Percentiles rank a stretch among this genome's conserved stretches.
These are phyloP conservation scores for Zoanthus sociatus DNA, from an alignment of 92 coral and sea anemone species.

Conservation along the genomic window DNA sequence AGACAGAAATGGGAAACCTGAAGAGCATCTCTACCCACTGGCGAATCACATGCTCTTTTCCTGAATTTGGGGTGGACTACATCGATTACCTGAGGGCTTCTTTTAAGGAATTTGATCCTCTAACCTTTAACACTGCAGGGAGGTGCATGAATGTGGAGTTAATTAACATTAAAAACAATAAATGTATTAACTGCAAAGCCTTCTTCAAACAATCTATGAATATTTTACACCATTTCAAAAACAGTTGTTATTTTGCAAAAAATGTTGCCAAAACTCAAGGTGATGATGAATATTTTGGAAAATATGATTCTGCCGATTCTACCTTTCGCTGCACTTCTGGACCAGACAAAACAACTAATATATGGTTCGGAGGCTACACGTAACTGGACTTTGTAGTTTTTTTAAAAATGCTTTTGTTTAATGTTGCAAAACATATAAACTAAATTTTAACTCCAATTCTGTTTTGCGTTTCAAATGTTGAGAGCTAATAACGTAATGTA, in stretches of 20 bases:
- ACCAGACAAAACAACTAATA: constrained; percentile 32
- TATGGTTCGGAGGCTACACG: constrained; percentile 41
- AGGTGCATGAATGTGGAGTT: neutral
- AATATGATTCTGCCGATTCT: neutral
- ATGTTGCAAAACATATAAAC: too few species aligned
- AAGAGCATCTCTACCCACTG: constrained; percentile 36
- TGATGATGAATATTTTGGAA: constrained; percentile 17
- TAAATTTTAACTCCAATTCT: too few species aligned
- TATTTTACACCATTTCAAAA: neutral
- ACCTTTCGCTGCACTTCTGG: constrained; percentile 31
- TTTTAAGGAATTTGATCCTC: constrained; percentile 5
- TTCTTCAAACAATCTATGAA: neutral
- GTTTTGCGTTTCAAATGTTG: too few species aligned
- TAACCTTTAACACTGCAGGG: neutral
- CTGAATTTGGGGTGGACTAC: constrained; percentile 21
- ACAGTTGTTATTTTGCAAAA: neutral
- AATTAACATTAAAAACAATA: neutral
- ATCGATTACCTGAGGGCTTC: constrained; percentile 21
- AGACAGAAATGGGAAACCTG: constrained; percentile 6
- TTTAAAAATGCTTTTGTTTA: too few species aligned
- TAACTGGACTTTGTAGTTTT: neutral
- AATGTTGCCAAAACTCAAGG: neutral
- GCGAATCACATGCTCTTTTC: constrained; percentile 46
- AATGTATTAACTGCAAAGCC: neutral
- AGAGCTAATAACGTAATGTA: too few species aligned